Base-by-base conservation (phyloP, 2,113 vertebrate genomes). In the Hipposideros armiger region DNA sequence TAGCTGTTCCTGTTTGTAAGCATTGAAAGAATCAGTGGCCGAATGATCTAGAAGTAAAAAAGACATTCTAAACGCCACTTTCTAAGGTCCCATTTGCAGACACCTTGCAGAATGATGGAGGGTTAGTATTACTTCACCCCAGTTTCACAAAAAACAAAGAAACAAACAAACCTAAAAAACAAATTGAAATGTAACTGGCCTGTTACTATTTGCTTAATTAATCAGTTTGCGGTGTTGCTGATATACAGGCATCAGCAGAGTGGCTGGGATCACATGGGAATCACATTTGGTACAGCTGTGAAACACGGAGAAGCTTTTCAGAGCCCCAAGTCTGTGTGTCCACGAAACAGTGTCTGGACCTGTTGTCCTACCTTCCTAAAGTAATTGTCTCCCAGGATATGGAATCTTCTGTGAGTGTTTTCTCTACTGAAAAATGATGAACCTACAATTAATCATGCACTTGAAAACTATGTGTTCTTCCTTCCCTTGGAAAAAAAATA, bases 351-450 rank as follows among this genome's bases (percentile, higher is more conserved):
- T 4, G 30, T 1, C 28, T 69, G 40, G 5, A 47, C 11, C n/a
- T 26, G 24, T 0, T 36, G 1, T 60, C 45, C 45, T 60, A 7
- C 15, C 14, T 50, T 92, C 11, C 24, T 94, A 56, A 69, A 52
- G 15, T 54, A 19, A 77, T 58, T 64, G 17, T 58, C 11, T 52
- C 30, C 15, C 19, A 19, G 17, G 2, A 11, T 52, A 32, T 58
- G 9, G n/a, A n/a, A 42, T 87, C 22, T 36, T 95, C 24, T 62
- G 4, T 50, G 8, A 81, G 4, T 40, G 40, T 80, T 67, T 40
- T 13, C 22, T 90, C 40, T 88, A 90, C 74, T 64, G 17, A 32
- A n/a, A 91, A 94, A 47, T 0, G 15, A 20, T 74, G 42, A 90
- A 54, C 1, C 24, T 88, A 42, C 36, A 78, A 60, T 36, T 91